Evolutionary conservation across 2,797 vertebrate species (phyloP), one percentile per base, ranked within the genome.

Genomic region (Onychomys leucogaster): DNA sequence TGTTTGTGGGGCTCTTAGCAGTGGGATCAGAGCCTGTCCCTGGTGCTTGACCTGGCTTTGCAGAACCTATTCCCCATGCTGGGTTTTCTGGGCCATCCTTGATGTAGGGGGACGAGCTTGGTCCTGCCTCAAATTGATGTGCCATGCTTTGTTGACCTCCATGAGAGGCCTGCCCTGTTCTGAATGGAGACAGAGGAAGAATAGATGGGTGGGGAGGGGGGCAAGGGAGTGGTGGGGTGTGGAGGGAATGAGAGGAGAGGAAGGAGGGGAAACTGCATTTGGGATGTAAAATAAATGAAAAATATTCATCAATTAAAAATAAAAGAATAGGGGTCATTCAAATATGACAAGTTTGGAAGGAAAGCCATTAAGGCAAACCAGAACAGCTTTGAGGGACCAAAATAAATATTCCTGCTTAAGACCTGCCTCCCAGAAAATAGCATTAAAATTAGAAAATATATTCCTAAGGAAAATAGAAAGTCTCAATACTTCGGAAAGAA

Each of bases 361-460:
- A 92, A 91, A 83, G 23, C 89, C 82, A 85, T 92, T 82, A 85
- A 93, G 46, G 46, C 17, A 81, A 94, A 78, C 32, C 49, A 78
- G 75, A 63, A 61, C 25, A 78, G 71, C 77, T 93, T 71, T 63
- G 29, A 88, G 32, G 37, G 55, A 63, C 69, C 19, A 65, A 73
- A 91, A 41, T 67, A 93, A 88, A 49, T 77, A 95, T 81, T 83
- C 80, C 87, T 57, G 29, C 27, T 90, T 6, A 27, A 91, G 67
- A 80, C 73, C 57, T 75, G 67, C 82, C 90, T 77, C 67, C 73
- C 41, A 69, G 77, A 92, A 96, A 80, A 92, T 2, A n/a, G 16
- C 57, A 55, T 55, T 84, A 80, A 95, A 91, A 89, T 90, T 14
- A 77, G 78, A 94, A 91, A 91, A 41, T 55, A 63, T 57, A 65